These are phyloP conservation scores for Phodopus roborovskii DNA, from an alignment of 2,113 vertebrate genomes.

Conservation along the genomic window DNA sequence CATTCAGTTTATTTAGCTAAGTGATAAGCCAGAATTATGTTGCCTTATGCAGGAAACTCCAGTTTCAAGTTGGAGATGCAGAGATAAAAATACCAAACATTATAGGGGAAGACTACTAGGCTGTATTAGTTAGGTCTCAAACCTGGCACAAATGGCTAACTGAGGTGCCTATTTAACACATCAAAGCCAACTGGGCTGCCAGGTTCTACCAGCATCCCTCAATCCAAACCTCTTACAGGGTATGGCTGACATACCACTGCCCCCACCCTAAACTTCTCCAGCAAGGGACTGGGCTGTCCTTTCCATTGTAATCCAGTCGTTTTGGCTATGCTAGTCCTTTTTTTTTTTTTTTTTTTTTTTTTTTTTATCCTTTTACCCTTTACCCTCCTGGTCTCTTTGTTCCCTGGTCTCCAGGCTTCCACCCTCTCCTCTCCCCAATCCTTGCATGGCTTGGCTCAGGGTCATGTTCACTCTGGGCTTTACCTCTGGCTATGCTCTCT, in stretches of 20 bases:
- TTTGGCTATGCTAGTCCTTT: not conserved
- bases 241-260: not conserved
- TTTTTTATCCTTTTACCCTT: not conserved
- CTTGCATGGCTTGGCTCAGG: not conserved
- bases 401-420: not conserved
- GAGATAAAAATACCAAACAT: conserved; percentile 18
- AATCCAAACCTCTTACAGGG: not conserved
- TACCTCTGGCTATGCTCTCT: not conserved
- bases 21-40: not conserved
- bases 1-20: not conserved
- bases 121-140: not conserved
- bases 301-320: not conserved
- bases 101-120: not conserved
- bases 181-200: not conserved
- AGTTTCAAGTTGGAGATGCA: not conserved
- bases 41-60: conserved; percentile 14
- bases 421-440: not conserved
- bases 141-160: not conserved
- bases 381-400: not conserved
- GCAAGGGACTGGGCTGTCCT: not conserved
- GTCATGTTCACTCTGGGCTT: not conserved
- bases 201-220: not conserved
- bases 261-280: not conserved
- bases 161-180: not conserved
- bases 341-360: no score